These are phyloP conservation scores for Panthera uncia DNA, from an alignment of 2,113 vertebrate genomes.

Conservation along the genomic window DNA sequence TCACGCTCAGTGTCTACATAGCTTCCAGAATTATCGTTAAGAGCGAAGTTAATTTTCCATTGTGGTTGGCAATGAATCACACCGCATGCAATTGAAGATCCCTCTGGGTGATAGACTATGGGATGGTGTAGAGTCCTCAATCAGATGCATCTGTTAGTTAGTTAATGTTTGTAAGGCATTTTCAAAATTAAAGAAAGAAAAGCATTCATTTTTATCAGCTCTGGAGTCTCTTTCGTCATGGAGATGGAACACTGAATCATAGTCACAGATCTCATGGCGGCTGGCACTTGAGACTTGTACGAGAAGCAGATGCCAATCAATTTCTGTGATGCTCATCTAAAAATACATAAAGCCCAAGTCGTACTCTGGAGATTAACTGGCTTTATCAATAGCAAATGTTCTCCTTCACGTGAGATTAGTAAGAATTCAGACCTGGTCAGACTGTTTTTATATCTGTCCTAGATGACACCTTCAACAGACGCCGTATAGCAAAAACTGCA, in stretches of 20 bases:
- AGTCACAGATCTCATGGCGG: not conserved
- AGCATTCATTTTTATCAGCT: not conserved
- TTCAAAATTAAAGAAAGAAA: conserved; percentile 46
- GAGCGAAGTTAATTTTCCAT: not conserved
- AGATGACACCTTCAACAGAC: conserved; percentile 2
- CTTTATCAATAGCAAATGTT: conserved; percentile 11
- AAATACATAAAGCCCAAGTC: conserved; percentile 45
- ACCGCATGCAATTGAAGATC: not conserved
- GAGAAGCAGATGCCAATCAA: conserved; percentile 1
- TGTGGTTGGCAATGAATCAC: not conserved
- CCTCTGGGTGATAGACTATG: not conserved
- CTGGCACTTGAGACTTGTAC: conserved; percentile 3
- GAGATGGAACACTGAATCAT: not conserved
- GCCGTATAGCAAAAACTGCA: not conserved
- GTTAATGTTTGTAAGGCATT: conserved; percentile 38
- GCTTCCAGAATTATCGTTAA: conserved; percentile 3
- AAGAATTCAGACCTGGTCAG: conserved; percentile 23
- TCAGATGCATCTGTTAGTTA: not conserved
- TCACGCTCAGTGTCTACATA: not conserved
- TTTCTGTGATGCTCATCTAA: conserved; percentile 36
- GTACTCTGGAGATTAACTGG: not conserved
- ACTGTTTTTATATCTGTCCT: not conserved
- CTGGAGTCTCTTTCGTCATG: not conserved
- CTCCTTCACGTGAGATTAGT: conserved; percentile 6
- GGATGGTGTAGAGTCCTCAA: not conserved